These are phyloP conservation scores for Eugnorisma glareosa DNA, from an alignment of 2,888 invertebrate genomes.

Conservation along the genomic window DNA sequence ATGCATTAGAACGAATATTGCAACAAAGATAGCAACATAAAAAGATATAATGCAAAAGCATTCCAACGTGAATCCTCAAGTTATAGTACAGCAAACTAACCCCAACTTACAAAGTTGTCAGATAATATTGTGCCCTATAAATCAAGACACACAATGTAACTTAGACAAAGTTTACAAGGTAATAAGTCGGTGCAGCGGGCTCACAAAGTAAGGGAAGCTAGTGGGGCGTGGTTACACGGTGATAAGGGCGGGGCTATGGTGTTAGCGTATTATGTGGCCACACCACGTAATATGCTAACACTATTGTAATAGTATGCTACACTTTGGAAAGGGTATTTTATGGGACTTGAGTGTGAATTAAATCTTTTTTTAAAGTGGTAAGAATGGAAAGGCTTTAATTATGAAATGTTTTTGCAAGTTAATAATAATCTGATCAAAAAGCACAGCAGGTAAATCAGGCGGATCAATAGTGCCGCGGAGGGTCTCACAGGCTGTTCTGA, in stretches of 20 bases:
- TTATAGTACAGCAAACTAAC: not conserved
- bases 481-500: too few species aligned
- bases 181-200: not conserved
- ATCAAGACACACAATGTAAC: conserved; percentile 14
- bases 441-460: too few species aligned
- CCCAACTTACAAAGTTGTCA: conserved; percentile 14
- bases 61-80: not conserved
- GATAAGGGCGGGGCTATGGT: not conserved
- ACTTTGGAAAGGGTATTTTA: conserved; percentile 18
- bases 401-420: not conserved
- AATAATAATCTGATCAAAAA: too few species aligned
- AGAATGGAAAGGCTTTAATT: not conserved
- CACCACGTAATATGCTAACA: too few species aligned
- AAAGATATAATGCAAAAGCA: not conserved
- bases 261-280: not conserved
- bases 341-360: not conserved
- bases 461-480: too few species aligned
- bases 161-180: conserved; percentile 3
- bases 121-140: not conserved
- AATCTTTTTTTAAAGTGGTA: too few species aligned
- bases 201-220: conserved; percentile 25
- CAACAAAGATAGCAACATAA: not conserved
- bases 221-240: not conserved
- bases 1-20: not conserved
- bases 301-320: too few species aligned